phyloP scores from a whole-genome alignment of 2,113 vertebrate species.

The Salvelinus fontinalis region DNA sequence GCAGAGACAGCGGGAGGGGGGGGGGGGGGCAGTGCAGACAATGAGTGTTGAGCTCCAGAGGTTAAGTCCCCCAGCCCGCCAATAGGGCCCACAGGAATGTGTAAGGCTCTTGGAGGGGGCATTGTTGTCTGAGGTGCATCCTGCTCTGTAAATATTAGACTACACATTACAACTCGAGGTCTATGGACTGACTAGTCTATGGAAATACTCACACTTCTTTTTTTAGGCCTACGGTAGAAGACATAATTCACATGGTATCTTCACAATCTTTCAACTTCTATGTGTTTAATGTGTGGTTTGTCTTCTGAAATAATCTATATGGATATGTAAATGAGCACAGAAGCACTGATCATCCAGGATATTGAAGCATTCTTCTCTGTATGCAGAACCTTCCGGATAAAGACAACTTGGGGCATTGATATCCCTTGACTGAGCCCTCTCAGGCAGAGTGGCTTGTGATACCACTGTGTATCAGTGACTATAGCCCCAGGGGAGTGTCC shows the following conservation, averaged over 20 bases:
- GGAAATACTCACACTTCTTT: not conserved
- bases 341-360: not conserved
- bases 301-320: not conserved
- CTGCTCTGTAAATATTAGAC: conserved; percentile 61
- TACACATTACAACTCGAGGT: conserved; percentile 11
- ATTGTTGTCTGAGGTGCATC: conserved; percentile 73
- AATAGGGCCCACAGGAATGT: conserved; percentile 71
- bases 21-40: conserved; percentile 49
- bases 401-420: not conserved
- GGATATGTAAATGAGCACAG: not conserved
- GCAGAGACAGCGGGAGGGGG: conserved; percentile 7
- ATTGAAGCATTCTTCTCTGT: too few species aligned
- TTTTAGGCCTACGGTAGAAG: not conserved
- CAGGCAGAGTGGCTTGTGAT: not conserved
- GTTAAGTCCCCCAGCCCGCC: conserved; percentile 51
- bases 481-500: not conserved
- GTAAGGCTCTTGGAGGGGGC: conserved; percentile 44
- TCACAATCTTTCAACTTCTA: not conserved
- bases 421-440: not conserved
- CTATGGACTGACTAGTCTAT: not conserved
- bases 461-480: not conserved
- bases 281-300: not conserved
- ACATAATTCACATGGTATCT: not conserved
- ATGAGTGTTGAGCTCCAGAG: conserved; percentile 62
- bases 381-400: too few species aligned